Evolutionary conservation across 2,888 invertebrate genomes (phyloP).

Genomic region (Dione vanillae): DNA sequence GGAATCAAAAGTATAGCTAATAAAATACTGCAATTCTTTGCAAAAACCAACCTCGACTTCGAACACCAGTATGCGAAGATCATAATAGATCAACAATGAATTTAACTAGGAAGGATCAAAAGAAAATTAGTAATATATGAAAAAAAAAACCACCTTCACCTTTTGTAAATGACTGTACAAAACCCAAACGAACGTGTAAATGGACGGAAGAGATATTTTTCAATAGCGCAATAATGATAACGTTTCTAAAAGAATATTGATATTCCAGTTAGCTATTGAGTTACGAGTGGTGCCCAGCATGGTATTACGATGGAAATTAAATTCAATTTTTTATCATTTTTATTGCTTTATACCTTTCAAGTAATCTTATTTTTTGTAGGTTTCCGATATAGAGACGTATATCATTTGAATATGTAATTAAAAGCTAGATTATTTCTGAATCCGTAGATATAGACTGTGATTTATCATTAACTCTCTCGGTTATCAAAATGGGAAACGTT

Average conservation of each 20-base stretch:
- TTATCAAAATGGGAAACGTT: too few relatives aligned
- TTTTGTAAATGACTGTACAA: slow-evolving; percentile 18
- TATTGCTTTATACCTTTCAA: slow-evolving; percentile 6
- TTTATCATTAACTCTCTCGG: not conserved
- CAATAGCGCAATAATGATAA: slow-evolving; percentile 34
- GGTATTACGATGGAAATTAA: not conserved
- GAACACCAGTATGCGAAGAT: too few relatives aligned
- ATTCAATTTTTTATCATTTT: slow-evolving; percentile 22
- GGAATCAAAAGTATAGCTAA: too few relatives aligned
- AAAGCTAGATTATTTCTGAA: not conserved
- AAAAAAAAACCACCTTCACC: not conserved
- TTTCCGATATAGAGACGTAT: not conserved
- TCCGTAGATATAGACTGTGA: not conserved
- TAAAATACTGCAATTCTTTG: too few relatives aligned
- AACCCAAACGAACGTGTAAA: slow-evolving; percentile 21
- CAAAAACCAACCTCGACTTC: too few relatives aligned
- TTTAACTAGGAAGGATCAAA: too few relatives aligned
- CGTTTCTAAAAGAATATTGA: slow-evolving; percentile 33
- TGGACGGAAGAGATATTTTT: slow-evolving; percentile 38
- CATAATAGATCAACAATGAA: too few relatives aligned
- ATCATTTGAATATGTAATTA: not conserved
- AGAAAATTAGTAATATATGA: too few relatives aligned
- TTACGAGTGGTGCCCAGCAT: slow-evolving; percentile 11
- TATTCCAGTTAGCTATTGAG: slow-evolving; percentile 26
- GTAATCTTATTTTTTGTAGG: slow-evolving; percentile 2